phyloP scores from a whole-genome alignment of 2,888 invertebrate genomes.

The Trichopria drosophilae region DNA sequence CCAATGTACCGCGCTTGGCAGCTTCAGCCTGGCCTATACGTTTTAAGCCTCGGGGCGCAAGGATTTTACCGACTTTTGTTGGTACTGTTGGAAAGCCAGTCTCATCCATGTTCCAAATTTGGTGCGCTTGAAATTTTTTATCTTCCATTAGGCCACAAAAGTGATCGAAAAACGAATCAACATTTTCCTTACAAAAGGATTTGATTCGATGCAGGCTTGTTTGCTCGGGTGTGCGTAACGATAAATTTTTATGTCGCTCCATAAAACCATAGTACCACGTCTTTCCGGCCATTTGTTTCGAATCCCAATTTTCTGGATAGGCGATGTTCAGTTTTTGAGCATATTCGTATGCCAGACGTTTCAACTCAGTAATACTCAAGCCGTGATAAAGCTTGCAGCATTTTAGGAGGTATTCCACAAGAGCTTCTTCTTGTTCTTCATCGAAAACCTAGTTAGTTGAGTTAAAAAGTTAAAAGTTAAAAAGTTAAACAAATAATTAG shows the following conservation, averaged over 20 bases:
- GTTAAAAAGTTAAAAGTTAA: too few species aligned
- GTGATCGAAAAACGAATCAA: background rate
- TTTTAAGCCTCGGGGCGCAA: slow-evolving; percentile 17
- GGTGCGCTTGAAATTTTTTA: background rate
- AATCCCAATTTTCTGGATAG: slow-evolving; percentile 20
- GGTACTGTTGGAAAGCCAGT: slow-evolving; percentile 9
- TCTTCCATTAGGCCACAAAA: background rate
- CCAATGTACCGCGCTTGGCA: slow-evolving; percentile 34
- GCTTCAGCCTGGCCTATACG: background rate
- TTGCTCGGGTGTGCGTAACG: slow-evolving; percentile 8
- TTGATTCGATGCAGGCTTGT: slow-evolving; percentile 6
- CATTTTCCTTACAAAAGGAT: background rate
- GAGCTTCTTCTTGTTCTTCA: slow-evolving; percentile 1
- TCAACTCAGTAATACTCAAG: slow-evolving; percentile 4
- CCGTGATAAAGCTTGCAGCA: slow-evolving; percentile 12
- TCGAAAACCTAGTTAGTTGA: slow-evolving; percentile 8
- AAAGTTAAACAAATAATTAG: too few species aligned
- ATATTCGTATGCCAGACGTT: slow-evolving; percentile 23
- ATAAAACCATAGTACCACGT: slow-evolving; percentile 24
- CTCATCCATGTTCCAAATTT: slow-evolving; percentile 25
- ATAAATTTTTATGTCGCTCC: too few species aligned
- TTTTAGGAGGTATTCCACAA: slow-evolving; percentile 24
- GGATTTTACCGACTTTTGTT: slow-evolving; percentile 18
- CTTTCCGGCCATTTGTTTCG: slow-evolving; percentile 9
- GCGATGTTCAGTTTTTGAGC: slow-evolving; percentile 21